Evolutionary conservation across 1,140 invertebrate genomes (phyloP).

Genomic region (Pseudachorutes palmiensis): DNA sequence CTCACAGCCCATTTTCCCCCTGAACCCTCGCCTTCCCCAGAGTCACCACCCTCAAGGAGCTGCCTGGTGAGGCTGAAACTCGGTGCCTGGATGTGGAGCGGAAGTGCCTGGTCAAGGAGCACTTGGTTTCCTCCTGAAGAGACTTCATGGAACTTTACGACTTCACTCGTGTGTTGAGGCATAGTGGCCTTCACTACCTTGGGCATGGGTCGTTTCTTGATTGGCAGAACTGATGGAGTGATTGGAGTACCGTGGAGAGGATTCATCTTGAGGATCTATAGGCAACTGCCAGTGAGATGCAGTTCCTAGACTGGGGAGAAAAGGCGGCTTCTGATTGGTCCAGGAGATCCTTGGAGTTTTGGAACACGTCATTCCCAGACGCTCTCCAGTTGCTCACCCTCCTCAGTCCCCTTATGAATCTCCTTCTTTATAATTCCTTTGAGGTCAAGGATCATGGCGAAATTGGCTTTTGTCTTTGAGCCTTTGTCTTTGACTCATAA

Average conservation of each 20-base stretch:
- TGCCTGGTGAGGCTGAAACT: constrained; percentile 24
- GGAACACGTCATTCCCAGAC: too few relatives aligned
- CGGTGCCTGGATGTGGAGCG: constrained; percentile 2
- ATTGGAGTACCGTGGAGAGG: neutral
- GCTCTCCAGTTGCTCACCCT: too few relatives aligned
- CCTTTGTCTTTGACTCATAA: too few relatives aligned
- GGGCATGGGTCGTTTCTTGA: neutral
- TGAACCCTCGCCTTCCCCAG: neutral
- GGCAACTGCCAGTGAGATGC: too few relatives aligned
- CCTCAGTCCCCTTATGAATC: too few relatives aligned
- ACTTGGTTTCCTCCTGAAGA: neutral
- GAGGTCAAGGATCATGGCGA: too few relatives aligned
- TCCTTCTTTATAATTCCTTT: too few relatives aligned
- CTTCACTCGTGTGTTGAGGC: neutral
- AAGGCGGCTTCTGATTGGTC: too few relatives aligned
- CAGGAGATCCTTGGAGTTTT: too few relatives aligned
- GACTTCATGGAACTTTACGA: neutral
- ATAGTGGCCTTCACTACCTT: neutral
- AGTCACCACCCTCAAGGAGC: constrained; percentile 17
- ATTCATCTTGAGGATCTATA: neutral
- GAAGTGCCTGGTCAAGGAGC: neutral
- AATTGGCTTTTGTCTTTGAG: too few relatives aligned
- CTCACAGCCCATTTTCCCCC: neutral
- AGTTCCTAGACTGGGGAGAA: too few relatives aligned
- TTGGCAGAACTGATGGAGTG: neutral